Base-by-base conservation (phyloP, 2,888 invertebrate genomes). In the Macroteleia sp. region DNA sequence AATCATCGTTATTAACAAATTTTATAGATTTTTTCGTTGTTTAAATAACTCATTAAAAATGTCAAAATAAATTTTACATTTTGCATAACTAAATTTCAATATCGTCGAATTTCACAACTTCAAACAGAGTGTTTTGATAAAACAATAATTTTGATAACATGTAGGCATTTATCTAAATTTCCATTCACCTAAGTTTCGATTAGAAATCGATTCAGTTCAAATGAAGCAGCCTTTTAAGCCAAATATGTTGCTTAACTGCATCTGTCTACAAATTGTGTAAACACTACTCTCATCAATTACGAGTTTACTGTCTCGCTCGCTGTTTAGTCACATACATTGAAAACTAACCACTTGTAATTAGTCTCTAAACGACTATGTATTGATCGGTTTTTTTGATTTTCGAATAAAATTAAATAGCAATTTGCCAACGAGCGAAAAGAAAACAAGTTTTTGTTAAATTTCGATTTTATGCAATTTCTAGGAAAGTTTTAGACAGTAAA, bases 241-340 rank as follows among this genome's bases (percentile, higher is more conserved):
- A 3, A 52, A 52, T 36, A 20, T 52, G 14, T 32, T 19, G 34
- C 12, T 34, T 34, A 34, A 14, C 17, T 22, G 8, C 20, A 12
- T 52, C 19, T 34, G 34, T 34, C 34, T 52, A 52, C 34, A 20
- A 52, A 52, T 52, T 8, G 30, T 52, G 52, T 20, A 34, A 34
- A 52, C 34, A 52, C 20, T 52, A 6, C 20, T 36, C 20, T 12
- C 52, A 20, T 52, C 52, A 52, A 52, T 52, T 20, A 20, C 34
- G 12, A 20, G 34, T 34, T 52, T 34, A 34, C 52, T n/a, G 12
- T 52, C 34, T 52, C 44, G 52, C 52, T 34, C 20, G 34, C 17
- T 32, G 17, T 50, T 50, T 50, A 50, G 50, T 50, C 32, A n/a
- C 50, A 50, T 32, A 50, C n/a, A 20, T 2, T 42, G 20, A 42